Base-by-base conservation (phyloP, 2,888 invertebrate species). In the Leptinotarsa haldemani region DNA sequence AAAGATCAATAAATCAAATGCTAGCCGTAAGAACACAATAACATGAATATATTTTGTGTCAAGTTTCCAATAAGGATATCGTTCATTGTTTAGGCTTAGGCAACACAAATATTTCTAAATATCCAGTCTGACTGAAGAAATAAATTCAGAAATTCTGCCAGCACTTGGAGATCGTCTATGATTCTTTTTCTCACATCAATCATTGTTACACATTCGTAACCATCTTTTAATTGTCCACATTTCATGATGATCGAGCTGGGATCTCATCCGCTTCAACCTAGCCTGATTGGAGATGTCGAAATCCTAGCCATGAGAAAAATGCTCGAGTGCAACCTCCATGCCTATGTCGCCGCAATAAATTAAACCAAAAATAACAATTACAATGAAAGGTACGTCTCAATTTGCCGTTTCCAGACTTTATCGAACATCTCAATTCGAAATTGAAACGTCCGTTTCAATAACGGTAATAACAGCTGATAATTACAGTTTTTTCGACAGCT, bases 381-480 rank as follows among this genome's bases (percentile, higher is more conserved):
- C 61, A 61, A 61, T 30, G 18, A 40, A 30, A 7, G 30, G 40
- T 61, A 61, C 40, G n/a, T 61, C 61, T 61, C 40, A 30, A 61
- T 61, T 61, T 61, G 40, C 30, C 61, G 61, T 30, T 61, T 61
- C 30, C 61, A 61, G 61, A 61, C 61, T 61, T 61, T 61, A 61
- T 61, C 61, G 56, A 71, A 69, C 64, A 69, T 74, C 71, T 74
- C 58, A 71, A 71, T 71, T 46, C 68, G 65, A 74, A 69, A 74
- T 74, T 74, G 68, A 25, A 71, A 58, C 74, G 65, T 56, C 46
- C 68, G 20, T 46, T 56, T 68, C 68, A 68, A 68, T 68, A 74
- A 74, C 74, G 74, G 74, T 70, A 70, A 56, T 67, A 65, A 68
- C 46, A 63, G 63, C 46, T 25, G 65, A 71, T 74, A 71, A 74